Base-by-base conservation (phyloP, 1,140 invertebrate species). In the Ostrea edulis region DNA sequence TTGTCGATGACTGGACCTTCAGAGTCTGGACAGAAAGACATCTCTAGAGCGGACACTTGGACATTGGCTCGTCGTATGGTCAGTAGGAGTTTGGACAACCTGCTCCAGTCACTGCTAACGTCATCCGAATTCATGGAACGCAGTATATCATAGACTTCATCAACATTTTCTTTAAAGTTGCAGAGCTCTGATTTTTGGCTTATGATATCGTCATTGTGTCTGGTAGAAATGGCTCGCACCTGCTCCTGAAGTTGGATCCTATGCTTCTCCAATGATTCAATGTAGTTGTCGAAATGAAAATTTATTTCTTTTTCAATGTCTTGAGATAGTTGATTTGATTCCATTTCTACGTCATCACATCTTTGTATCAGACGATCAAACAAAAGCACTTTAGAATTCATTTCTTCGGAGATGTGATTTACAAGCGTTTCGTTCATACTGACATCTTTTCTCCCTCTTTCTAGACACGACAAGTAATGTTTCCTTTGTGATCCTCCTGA, bases 211-310 rank as follows among this genome's bases (percentile, higher is more conserved):
- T 77, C 68, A 14, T 25, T 77, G 9, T 77, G 68, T 25, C 29
- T 77, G 22, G 8, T 77, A 77, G 29, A 77, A 8, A 29, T 25
- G 8, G 35, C 68, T 25, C 68, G 22, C 68, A 25, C 25, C 68
- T 77, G 68, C 68, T 77, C 12, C 22, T 35, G 9, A 35, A 77
- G 68, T 77, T 77, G 22, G 25, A 25, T 29, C 14, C 68, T 77
- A 25, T 77, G 68, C 11, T 35, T 77, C 68, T 77, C 68, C 68
- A 77, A 25, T 14, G 68, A 25, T 35, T 77, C 29, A 17, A 77
- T 77, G 68, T 77, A 77, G 14, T 77, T 77, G 25, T 77, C 68
- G 29, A 77, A 77, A 77, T 77, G 29, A 29, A 25, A 77, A 35
- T 77, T 77, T 14, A 77, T 77, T 77, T 77, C 68, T 12, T 22